These are phyloP conservation scores for Chelonia mydas DNA, from an alignment of 2,797 vertebrate genomes.

Conservation along the genomic window DNA sequence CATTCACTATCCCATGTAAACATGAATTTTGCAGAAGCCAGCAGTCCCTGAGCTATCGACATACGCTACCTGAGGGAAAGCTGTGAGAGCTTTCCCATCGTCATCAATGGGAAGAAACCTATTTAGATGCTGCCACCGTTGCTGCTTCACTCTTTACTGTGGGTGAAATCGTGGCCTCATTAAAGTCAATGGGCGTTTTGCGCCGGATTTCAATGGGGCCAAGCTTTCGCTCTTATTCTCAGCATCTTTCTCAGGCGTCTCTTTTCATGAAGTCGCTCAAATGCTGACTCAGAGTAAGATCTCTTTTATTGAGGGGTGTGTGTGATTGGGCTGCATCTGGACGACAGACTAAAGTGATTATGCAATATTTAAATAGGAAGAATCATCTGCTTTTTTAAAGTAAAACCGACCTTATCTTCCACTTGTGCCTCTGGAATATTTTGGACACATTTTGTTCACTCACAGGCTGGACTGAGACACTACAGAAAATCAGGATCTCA, in stretches of 20 bases:
- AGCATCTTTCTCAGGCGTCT: neutral
- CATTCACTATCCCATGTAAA: neutral
- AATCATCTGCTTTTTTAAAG: no score
- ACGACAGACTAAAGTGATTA: neutral
- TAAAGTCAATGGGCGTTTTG: neutral
- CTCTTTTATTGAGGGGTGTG: neutral
- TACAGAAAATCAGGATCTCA: neutral
- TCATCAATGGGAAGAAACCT: rapidly evolving
- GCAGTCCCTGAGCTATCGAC: neutral
- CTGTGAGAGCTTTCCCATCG: neutral
- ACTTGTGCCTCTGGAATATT: neutral
- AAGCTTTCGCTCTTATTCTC: neutral
- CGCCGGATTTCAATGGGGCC: neutral
- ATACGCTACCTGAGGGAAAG: neutral
- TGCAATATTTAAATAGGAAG: neutral
- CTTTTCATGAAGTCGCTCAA: neutral
- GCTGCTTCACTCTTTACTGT: neutral
- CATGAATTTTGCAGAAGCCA: neutral
- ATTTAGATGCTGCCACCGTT: neutral
- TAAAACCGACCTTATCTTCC: neutral
- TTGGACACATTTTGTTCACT: rapidly evolving
- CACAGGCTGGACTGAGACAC: neutral
- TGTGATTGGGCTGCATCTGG: neutral
- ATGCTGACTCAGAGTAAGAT: neutral
- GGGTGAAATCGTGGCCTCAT: neutral